Conservation (phyloP, 2,113 vertebrate genomes). For the Pyrgilauda ruficollis region DNA sequence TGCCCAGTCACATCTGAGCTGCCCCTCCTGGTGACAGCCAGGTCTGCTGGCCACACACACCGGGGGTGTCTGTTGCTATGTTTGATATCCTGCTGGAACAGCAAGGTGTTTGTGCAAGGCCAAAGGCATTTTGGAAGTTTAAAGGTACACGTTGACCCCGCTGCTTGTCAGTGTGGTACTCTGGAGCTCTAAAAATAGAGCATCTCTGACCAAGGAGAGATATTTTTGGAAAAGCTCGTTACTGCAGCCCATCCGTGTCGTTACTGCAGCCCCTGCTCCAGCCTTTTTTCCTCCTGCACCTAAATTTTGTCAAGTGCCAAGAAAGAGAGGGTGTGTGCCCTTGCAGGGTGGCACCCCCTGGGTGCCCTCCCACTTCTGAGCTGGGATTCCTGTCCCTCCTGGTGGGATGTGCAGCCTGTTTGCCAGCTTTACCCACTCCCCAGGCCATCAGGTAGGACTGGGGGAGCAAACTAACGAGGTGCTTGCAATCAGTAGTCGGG, state of each 20-base stretch:
- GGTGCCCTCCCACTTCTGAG: accelerated
- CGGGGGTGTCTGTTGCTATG: not conserved
- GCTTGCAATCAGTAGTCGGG: not conserved
- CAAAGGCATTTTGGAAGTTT: not conserved
- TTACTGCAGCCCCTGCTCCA: not conserved
- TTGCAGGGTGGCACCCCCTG: not conserved
- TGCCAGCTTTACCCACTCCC: not conserved
- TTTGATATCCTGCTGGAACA: not conserved
- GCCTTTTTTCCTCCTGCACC: not conserved
- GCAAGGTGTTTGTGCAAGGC: not conserved
- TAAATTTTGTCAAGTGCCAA: not conserved
- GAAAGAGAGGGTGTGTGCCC: not conserved
- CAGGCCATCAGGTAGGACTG: accelerated
- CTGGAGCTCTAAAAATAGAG: not conserved
- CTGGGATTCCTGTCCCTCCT: not conserved
- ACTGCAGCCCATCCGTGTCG: not conserved
- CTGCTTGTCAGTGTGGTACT: not conserved
- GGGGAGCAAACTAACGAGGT: not conserved
- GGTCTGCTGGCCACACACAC: not conserved
- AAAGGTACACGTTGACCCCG: not conserved
- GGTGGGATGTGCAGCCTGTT: accelerated
- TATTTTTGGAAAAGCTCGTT: conserved; percentile 24
- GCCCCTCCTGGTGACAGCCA: not conserved
- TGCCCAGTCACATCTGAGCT: not conserved
- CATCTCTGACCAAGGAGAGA: not conserved